Conservation (phyloP, 2,113 vertebrate species). For the Amphiprion ocellaris region DNA sequence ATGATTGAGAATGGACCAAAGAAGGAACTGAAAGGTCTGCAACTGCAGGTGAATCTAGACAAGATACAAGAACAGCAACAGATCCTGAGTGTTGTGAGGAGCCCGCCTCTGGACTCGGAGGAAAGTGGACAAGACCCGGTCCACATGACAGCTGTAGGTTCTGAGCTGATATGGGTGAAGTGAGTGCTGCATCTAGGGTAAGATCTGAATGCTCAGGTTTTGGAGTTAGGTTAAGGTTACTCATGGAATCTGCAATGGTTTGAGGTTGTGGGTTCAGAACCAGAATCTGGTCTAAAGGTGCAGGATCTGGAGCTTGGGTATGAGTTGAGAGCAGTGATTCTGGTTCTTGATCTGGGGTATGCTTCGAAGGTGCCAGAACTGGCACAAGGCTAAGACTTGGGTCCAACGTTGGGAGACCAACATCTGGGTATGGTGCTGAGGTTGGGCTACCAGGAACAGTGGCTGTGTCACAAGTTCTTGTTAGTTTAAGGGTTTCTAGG, state of each 20-base stretch:
- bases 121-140: not conserved
- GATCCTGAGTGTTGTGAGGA: not conserved
- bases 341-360: constrained; percentile 14
- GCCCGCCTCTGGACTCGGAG: not conserved
- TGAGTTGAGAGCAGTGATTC: not conserved
- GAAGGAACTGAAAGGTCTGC: not conserved
- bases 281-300: not conserved
- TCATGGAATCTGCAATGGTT: not conserved
- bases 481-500: constrained; percentile 14
- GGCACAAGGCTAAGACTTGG: constrained; percentile 31
- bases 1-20: not conserved
- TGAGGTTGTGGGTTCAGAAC: constrained; percentile 8
- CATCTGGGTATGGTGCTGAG: constrained; percentile 19
- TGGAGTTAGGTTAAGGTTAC: not conserved
- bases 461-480: constrained; percentile 41
- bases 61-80: constrained; percentile 14
- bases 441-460: constrained; percentile 31
- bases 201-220: not conserved
- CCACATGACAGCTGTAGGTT: constrained; percentile 25
- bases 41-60: not conserved
- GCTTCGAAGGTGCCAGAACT: not conserved
- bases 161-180: constrained; percentile 7
- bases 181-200: not conserved
- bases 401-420: constrained; percentile 14
- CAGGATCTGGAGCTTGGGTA: not conserved